phyloP scores from a whole-genome alignment of 2,888 invertebrate species.

The Amphipoea lucens region DNA sequence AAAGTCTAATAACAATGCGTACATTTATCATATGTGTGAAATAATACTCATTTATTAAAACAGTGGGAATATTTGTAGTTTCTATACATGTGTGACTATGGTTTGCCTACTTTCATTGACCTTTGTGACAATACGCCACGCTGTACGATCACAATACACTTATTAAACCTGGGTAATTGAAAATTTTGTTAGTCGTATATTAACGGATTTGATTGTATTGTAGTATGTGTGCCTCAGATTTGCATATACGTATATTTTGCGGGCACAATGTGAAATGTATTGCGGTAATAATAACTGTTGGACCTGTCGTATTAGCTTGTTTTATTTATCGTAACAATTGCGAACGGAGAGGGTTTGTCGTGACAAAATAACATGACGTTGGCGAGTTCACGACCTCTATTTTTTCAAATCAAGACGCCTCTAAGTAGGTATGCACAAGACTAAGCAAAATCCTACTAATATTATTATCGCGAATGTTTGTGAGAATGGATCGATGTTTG shows the following conservation, averaged over 20 bases:
- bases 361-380: not conserved
- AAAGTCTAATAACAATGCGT: constrained; percentile 60
- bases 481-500: too few relatives aligned
- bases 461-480: too few relatives aligned
- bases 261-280: constrained; percentile 23
- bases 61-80: constrained; percentile 59
- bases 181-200: constrained; percentile 40
- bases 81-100: constrained; percentile 39
- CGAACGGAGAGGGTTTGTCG: not conserved
- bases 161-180: constrained; percentile 35
- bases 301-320: constrained; percentile 8
- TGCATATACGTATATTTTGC: constrained; percentile 19
- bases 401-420: not conserved
- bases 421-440: not conserved
- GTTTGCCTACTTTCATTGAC: constrained; percentile 63
- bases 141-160: constrained; percentile 25
- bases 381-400: constrained; percentile 5
- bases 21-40: constrained; percentile 49
- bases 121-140: constrained; percentile 45
- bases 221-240: constrained; percentile 28
- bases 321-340: constrained; percentile 44
- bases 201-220: constrained; percentile 28
- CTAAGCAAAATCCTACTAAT: not conserved
- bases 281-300: constrained; percentile 34
- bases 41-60: constrained; percentile 55